Evolutionary conservation across 2,113 vertebrate genomes (phyloP), one percentile per base, ranked within the genome.

Genomic region (Ovis aries): DNA sequence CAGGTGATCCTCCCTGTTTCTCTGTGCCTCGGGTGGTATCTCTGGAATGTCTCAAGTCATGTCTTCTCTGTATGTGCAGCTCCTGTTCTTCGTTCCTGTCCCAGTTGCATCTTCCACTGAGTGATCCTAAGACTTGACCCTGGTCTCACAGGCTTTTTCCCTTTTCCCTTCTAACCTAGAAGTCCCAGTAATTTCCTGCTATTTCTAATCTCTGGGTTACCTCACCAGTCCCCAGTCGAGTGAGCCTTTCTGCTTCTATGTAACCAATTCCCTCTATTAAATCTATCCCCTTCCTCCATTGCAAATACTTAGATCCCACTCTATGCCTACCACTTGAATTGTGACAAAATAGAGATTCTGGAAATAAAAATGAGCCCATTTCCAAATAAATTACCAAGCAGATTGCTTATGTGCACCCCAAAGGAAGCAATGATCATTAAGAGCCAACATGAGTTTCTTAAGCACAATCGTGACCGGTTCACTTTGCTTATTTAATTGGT

Each of bases 401-500:
- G 71, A 62, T 95, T 97, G 60, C 45, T 93, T 95, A 29, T 45
- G 15, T 88, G 57, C 48, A 82, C 67, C 25, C 40, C n/a, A 88
- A 97, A 84, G 92, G 83, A 88, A 92, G 40, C 67, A 82, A 88
- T n/a, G 90, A 92, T 92, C 55, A 60, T 40, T 59, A 67, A 88
- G 21, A 80, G 53, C 62, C 88, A 91, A n/a, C 6, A 21, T 4
- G 74, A 92, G n/a, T 90, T 97, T 95, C 96, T 91, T 90, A 60
- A 33, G 53, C 55, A 43, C 29, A 45, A 31, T 97, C n/a, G 40
- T 78, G 64, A 96, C 85, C 67, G 40, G 71, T 77, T 96, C 67
- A 86, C 81, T 94, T 90, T 78, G 88, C 45, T 94, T 97, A 87
- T 95, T 98, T 93, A 91, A 94, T 60, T 93, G 96, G 78, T 90